Conservation (phyloP, 1,140 invertebrate genomes). For the Papilio glaucus region DNA sequence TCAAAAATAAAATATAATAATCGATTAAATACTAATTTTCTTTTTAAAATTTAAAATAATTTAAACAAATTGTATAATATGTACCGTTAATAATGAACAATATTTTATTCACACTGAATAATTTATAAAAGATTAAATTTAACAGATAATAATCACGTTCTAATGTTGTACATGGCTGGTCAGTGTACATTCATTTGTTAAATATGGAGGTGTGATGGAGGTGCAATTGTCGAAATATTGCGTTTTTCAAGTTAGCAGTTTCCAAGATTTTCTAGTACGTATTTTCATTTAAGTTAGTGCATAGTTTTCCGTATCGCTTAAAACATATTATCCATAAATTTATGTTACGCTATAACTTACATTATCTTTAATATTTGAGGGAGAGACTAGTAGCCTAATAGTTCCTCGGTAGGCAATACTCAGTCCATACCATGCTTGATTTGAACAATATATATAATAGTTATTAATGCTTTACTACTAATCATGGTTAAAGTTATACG, state of each 20-base stretch:
- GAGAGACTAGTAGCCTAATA: conserved; percentile 76
- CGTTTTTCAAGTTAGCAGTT: conserved; percentile 74
- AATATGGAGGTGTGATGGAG: conserved; percentile 81
- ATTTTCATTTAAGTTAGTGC: conserved; percentile 52
- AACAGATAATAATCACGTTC: conserved; percentile 22
- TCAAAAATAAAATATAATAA: background rate
- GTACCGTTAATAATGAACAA: background rate
- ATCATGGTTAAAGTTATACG: background rate
- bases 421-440: conserved; percentile 61
- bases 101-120: background rate
- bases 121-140: background rate
- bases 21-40: background rate
- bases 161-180: conserved; percentile 38
- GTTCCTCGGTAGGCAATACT: conserved; percentile 61
- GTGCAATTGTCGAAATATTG: conserved; percentile 70
- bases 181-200: conserved; percentile 73
- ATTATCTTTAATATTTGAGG: conserved; percentile 76
- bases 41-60: too few relatives aligned
- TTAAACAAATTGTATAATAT: background rate
- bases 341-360: conserved; percentile 47
- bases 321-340: conserved; percentile 50
- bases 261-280: conserved; percentile 68
- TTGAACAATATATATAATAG: conserved; percentile 11
- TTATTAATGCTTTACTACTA: background rate
- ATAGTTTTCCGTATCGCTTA: conserved; percentile 61